Conservation (phyloP, 1,140 invertebrate species). For the Drosophila leontia region DNA sequence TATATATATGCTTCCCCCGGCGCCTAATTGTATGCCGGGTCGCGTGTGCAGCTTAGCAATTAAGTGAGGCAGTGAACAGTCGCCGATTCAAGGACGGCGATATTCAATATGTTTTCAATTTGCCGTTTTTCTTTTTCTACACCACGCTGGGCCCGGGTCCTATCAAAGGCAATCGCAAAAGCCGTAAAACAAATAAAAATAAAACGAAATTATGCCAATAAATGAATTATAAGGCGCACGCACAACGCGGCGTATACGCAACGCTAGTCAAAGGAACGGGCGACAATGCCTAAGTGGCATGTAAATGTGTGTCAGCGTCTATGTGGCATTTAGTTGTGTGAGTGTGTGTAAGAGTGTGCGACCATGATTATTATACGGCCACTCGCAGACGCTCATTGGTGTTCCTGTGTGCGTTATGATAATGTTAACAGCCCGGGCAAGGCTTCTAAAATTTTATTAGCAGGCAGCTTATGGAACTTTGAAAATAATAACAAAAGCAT, state of each 20-base stretch:
- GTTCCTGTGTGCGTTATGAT: slow-evolving; percentile 68
- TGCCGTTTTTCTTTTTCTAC: slow-evolving; percentile 36
- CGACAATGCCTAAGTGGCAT: slow-evolving; percentile 72
- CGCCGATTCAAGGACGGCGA: slow-evolving; percentile 29
- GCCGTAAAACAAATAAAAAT: slow-evolving; percentile 80
- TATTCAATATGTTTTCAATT: slow-evolving; percentile 82
- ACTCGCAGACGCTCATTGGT: slow-evolving; percentile 41
- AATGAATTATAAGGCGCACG: slow-evolving; percentile 79
- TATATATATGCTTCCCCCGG: background rate
- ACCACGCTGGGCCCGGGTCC: slow-evolving; percentile 2
- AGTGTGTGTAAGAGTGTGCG: slow-evolving; percentile 30
- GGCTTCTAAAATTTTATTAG: slow-evolving; percentile 82
- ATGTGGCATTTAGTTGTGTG: slow-evolving; percentile 1
- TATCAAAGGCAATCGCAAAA: slow-evolving; percentile 70
- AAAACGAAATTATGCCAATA: slow-evolving; percentile 82
- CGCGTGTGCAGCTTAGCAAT: slow-evolving; percentile 62
- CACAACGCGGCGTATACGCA: slow-evolving; percentile 70
- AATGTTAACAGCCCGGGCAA: slow-evolving; percentile 71
- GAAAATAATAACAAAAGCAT: slow-evolving; percentile 77
- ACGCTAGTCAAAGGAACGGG: slow-evolving; percentile 65
- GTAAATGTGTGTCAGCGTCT: slow-evolving; percentile 61
- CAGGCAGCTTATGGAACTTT: slow-evolving; percentile 74
- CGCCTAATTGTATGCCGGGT: slow-evolving; percentile 65
- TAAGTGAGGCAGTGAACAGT: slow-evolving; percentile 23
- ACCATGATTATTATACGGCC: slow-evolving; percentile 71